These are phyloP conservation scores for Parauchenoglanis punctatus DNA, from an alignment of 2,797 vertebrate genomes.

Conservation along the genomic window DNA sequence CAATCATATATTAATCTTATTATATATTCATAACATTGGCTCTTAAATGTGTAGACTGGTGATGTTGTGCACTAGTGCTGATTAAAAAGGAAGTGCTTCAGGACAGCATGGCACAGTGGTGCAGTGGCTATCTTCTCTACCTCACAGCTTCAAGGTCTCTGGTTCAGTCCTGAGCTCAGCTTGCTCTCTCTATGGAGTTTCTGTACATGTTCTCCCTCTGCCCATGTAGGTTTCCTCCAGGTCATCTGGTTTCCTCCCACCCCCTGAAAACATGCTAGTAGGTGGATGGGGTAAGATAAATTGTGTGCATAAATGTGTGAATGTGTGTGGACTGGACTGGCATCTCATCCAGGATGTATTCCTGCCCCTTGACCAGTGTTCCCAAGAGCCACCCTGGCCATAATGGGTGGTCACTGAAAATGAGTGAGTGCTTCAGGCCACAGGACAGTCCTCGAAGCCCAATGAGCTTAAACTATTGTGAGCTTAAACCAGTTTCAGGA, in stretches of 20 bases:
- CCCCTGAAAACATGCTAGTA: background rate
- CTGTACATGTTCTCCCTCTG: background rate
- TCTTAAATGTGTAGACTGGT: constrained; percentile 58
- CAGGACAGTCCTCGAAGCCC: background rate
- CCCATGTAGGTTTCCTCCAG: constrained; percentile 2
- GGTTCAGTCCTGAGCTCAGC: background rate
- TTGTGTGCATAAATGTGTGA: background rate
- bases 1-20: constrained; percentile 53
- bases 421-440: background rate
- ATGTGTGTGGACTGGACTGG: background rate
- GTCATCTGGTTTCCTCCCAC: background rate
- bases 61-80: constrained; percentile 59
- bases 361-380: background rate
- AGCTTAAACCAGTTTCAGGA: constrained; percentile 28
- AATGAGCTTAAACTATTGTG: constrained; percentile 35
- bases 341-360: background rate
- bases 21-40: constrained; percentile 61
- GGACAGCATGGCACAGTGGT: constrained; percentile 18
- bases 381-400: background rate
- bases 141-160: background rate
- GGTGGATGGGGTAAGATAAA: background rate
- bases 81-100: constrained; percentile 65
- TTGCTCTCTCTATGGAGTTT: background rate
- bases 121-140: background rate
- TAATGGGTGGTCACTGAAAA: background rate